Conservation (phyloP, 2,113 vertebrate genomes). For the Tylochromis polylepis region DNA sequence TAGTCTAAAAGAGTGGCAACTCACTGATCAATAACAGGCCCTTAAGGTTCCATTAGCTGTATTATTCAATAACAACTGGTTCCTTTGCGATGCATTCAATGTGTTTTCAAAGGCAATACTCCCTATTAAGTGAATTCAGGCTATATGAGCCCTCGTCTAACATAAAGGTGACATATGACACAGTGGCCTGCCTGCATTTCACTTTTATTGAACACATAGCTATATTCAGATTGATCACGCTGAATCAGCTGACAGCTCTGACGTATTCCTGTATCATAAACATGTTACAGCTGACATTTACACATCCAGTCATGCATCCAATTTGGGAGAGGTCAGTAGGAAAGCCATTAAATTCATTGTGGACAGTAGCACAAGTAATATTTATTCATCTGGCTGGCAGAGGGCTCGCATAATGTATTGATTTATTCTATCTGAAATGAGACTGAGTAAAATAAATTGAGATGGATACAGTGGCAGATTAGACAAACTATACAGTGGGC, state of each 20-base stretch:
- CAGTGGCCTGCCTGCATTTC: neutral
- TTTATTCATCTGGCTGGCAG: neutral
- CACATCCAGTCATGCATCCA: neutral
- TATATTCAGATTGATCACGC: neutral
- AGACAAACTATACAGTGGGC: neutral
- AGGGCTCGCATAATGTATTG: neutral
- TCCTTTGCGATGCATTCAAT: constrained; percentile 33
- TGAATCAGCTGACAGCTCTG: neutral
- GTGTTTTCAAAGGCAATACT: constrained; percentile 3
- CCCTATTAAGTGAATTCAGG: constrained; percentile 2
- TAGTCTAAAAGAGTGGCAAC: constrained; percentile 25
- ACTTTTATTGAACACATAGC: neutral
- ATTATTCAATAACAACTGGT: constrained; percentile 37
- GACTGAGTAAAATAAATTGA: neutral
- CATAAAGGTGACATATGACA: constrained; percentile 1
- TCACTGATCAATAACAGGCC: constrained; percentile 40
- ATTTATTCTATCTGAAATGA: neutral
- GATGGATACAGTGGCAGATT: neutral
- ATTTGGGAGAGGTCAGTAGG: neutral
- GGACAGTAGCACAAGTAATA: neutral
- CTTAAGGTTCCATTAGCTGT: constrained; percentile 50
- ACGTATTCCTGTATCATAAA: neutral
- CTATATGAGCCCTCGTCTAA: neutral
- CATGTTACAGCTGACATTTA: neutral
- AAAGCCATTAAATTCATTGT: neutral